Conservation (phyloP, 2,888 invertebrate genomes). For the Idaea dimidiata region DNA sequence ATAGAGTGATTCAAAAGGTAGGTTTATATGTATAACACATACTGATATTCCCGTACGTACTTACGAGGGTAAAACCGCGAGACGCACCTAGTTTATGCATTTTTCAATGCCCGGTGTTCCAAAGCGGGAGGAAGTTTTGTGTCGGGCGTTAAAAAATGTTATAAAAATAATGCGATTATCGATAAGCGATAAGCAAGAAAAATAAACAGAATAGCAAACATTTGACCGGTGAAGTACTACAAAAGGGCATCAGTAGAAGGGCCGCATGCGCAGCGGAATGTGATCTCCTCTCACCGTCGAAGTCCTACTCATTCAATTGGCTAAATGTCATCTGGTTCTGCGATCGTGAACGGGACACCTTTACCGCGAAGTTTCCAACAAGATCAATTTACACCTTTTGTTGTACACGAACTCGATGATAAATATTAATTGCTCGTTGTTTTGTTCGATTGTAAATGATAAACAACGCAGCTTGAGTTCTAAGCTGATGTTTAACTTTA, state of each 20-base stretch:
- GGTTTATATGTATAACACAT: too few species aligned
- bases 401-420: not conserved
- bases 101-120: too few species aligned
- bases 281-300: slow-evolving; percentile 52
- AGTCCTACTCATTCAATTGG: slow-evolving; percentile 27
- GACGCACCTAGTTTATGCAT: too few species aligned
- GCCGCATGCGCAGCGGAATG: slow-evolving; percentile 20
- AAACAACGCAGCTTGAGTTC: not conserved
- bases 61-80: too few species aligned
- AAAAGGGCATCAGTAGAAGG: slow-evolving; percentile 47
- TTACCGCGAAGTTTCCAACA: slow-evolving; percentile 24
- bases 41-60: too few species aligned
- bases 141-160: too few species aligned
- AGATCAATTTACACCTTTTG: slow-evolving; percentile 17
- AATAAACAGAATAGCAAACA: not conserved
- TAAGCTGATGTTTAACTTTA: too few species aligned
- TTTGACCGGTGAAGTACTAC: slow-evolving; percentile 32
- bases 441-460: not conserved
- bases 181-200: too few species aligned
- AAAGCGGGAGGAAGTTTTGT: too few species aligned
- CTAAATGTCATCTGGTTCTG: slow-evolving; percentile 63
- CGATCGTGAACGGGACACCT: slow-evolving; percentile 28
- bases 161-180: too few species aligned
- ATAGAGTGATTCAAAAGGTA: too few species aligned
- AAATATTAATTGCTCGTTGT: not conserved